Base-by-base conservation (phyloP, 2,888 invertebrate species). In the Diarsia mendica region DNA sequence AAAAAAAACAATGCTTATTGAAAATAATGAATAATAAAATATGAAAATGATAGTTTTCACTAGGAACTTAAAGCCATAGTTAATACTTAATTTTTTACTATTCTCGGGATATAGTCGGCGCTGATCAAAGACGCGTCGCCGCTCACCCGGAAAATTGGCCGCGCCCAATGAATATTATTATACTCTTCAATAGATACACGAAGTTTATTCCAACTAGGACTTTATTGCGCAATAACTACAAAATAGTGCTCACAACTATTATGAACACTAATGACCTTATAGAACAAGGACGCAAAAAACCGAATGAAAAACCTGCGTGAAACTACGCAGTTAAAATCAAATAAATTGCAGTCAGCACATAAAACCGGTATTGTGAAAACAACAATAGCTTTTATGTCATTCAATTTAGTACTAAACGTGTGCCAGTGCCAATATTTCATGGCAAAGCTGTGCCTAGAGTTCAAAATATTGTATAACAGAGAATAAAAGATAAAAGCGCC, bases 91-190 rank as follows among this genome's bases (percentile, higher is more conserved):
- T 93, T 93, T 85, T 93, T 92, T 92, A 94, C 92, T 94, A 92
- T 91, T 93, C 93, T 91, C 91, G 90, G 91, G n/a, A 89, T 90
- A 84, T 88, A 92, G 93, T 88, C 92, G 89, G 85, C 85, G 90
- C 92, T 94, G 96, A 96, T 96, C 96, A 96, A 96, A 96, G 96
- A 94, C 94, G 93, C 93, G 94, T 80, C 93, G 93, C 88, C 94
- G 91, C 91, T 94, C 94, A 93, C 88, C 94, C 92, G 96, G 95
- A 96, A 96, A 96, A 96, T 96, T 96, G 95, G 92, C 95, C 93
- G 90, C 90, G 94, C 95, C 94, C 96, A 96, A 96, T 96, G 96
- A 96, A 96, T 96, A 96, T 96, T 96, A 96, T 96, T 96, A 96
- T 95, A 95, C 95, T 95, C 95, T 94, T 94, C 94, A 93, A 94